A percentile compares a stretch with the other conserved stretches of the same genome.
Conservation (phyloP, 2,888 invertebrate genomes). For the Elegia similella region DNA sequence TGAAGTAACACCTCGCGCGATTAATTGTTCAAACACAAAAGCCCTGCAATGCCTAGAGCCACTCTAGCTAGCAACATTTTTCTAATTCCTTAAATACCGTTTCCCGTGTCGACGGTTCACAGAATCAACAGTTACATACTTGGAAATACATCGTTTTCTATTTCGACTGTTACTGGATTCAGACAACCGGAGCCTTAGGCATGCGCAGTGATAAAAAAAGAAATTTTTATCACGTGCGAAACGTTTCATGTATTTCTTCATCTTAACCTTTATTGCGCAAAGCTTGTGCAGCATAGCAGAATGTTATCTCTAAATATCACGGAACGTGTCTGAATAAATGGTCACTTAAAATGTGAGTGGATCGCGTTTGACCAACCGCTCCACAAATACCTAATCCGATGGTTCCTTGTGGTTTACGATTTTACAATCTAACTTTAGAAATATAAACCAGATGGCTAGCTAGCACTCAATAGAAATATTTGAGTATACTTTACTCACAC, state of each 20-base stretch:
- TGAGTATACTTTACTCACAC: slow-evolving; percentile 50
- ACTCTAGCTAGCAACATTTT: not conserved
- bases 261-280: not conserved
- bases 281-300: not conserved
- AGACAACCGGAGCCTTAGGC: slow-evolving; percentile 36
- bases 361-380: slow-evolving; percentile 43
- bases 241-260: slow-evolving; percentile 22
- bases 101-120: slow-evolving; percentile 13
- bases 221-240: slow-evolving; percentile 42
- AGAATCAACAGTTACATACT: slow-evolving; percentile 41
- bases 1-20: not conserved
- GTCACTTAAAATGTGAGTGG: slow-evolving; percentile 25
- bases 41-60: not conserved
- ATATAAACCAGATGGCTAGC: slow-evolving; percentile 79
- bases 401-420: slow-evolving; percentile 75
- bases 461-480: slow-evolving; percentile 71
- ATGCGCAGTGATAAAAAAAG: slow-evolving; percentile 61
- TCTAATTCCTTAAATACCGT: not conserved
- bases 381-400: slow-evolving; percentile 62
- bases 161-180: too few relatives aligned
- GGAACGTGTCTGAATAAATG: not conserved
- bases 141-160: slow-evolving; percentile 26
- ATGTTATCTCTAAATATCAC: not conserved
- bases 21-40: not conserved
- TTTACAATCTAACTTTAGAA: slow-evolving; percentile 80